Evolutionary conservation across 2,797 vertebrate genomes (phyloP).

Genomic region (Holocentrus rufus): DNA sequence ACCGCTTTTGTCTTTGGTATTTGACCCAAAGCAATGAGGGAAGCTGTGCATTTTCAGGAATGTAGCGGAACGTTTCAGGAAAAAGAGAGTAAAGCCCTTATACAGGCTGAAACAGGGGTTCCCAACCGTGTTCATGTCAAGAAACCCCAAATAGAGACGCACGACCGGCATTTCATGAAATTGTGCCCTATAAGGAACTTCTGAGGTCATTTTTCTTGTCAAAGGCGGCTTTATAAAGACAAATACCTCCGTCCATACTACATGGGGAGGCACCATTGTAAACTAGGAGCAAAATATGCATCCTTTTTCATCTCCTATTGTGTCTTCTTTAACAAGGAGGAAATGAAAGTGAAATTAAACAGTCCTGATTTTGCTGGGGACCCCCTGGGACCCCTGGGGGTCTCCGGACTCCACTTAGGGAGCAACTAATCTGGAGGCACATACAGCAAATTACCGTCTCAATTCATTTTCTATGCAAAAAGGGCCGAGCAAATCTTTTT

Average conservation of each 20-base stretch:
- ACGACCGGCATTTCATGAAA: neutral
- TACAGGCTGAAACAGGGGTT: slow-evolving; percentile 30
- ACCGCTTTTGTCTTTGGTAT: slow-evolving; percentile 66
- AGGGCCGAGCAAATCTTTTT: too few relatives aligned
- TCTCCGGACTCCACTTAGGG: neutral
- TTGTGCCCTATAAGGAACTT: neutral
- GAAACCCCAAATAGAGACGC: slow-evolving; percentile 13
- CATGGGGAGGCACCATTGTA: neutral
- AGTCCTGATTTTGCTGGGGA: slow-evolving; percentile 38
- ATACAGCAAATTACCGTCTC: too few relatives aligned
- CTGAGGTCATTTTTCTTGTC: slow-evolving; percentile 26
- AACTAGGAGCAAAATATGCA: slow-evolving; percentile 1
- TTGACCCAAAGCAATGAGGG: slow-evolving; percentile 64
- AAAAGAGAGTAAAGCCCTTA: slow-evolving; percentile 10
- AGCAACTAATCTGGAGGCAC: too few relatives aligned
- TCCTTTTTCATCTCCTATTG: neutral
- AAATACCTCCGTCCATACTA: neutral
- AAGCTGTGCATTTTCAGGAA: slow-evolving; percentile 71
- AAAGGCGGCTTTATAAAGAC: neutral
- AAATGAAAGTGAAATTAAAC: slow-evolving; percentile 49
- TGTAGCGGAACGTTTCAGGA: slow-evolving; percentile 65
- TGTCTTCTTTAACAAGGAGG: neutral
- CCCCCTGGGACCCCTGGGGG: slow-evolving; percentile 31
- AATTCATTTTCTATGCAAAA: too few relatives aligned
- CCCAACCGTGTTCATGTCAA: slow-evolving; percentile 12